These are phyloP conservation scores for Criorhina ranunculi DNA, from an alignment of 2,888 invertebrate species.

Conservation along the genomic window DNA sequence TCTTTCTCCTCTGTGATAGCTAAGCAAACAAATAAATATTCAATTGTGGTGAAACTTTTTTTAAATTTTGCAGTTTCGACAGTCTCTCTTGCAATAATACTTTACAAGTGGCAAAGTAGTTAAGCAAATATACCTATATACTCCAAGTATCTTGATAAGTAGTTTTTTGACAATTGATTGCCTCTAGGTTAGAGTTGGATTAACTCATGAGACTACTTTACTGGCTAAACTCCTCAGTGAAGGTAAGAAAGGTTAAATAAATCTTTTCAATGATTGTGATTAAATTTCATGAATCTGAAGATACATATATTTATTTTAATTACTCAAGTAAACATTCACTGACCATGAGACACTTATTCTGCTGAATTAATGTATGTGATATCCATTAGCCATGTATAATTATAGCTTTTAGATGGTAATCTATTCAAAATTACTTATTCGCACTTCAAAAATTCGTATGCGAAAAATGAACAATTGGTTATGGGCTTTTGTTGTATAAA, in stretches of 20 bases:
- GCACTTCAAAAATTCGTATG: background rate
- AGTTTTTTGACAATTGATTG: constrained; percentile 3
- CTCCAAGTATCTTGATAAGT: too few species aligned
- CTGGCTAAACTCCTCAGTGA: too few species aligned
- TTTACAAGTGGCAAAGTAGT: too few species aligned
- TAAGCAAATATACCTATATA: too few species aligned
- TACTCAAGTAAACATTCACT: constrained; percentile 13
- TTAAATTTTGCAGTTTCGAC: too few species aligned
- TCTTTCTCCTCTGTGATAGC: too few species aligned
- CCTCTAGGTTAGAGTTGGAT: background rate
- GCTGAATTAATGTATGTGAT: background rate
- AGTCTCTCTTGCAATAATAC: too few species aligned
- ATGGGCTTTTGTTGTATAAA: background rate
- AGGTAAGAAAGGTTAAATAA: background rate
- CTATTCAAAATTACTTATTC: background rate
- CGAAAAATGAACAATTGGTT: background rate
- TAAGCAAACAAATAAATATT: too few species aligned
- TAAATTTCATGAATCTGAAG: background rate
- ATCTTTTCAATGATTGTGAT: background rate
- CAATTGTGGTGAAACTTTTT: too few species aligned
- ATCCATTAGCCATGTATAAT: background rate
- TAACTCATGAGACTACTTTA: background rate
- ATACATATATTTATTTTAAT: background rate
- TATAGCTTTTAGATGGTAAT: background rate
- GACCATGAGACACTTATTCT: constrained; percentile 29